phyloP scores from a whole-genome alignment of 1,140 invertebrate species.

The Sarcophaga peregrina region DNA sequence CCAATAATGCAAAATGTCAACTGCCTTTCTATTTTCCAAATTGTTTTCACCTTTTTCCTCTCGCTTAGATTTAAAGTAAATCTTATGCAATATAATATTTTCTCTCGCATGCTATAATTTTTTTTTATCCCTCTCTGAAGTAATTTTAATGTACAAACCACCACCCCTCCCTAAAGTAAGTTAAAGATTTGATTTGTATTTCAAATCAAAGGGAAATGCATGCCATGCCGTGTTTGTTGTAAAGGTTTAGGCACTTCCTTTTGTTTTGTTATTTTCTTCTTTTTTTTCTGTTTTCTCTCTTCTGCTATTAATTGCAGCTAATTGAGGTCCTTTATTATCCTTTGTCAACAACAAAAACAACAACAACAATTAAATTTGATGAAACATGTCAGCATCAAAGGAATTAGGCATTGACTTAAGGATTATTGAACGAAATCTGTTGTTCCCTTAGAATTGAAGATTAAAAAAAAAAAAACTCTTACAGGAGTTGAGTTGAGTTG shows the following conservation, averaged over 20 bases:
- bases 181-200: neutral
- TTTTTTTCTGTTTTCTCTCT: neutral
- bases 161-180: slow-evolving; percentile 7
- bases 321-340: slow-evolving; percentile 21
- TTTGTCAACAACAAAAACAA: slow-evolving; percentile 8
- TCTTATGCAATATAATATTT: neutral
- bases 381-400: neutral
- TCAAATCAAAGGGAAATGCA: neutral
- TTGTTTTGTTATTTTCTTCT: slow-evolving; percentile 11
- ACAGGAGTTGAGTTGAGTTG: neutral
- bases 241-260: neutral
- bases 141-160: neutral
- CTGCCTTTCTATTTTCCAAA: neutral
- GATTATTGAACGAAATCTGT: slow-evolving; percentile 9
- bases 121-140: neutral
- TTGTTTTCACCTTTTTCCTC: neutral
- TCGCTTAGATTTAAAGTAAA: neutral
- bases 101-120: slow-evolving; percentile 16
- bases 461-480: neutral
- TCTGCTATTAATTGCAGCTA: slow-evolving; percentile 35
- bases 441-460: neutral
- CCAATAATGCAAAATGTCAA: neutral
- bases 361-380: slow-evolving; percentile 27
- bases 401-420: neutral
- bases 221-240: neutral